These are phyloP conservation scores for Myiozetetes cayanensis DNA, from an alignment of 2,113 vertebrate genomes.

Conservation along the genomic window DNA sequence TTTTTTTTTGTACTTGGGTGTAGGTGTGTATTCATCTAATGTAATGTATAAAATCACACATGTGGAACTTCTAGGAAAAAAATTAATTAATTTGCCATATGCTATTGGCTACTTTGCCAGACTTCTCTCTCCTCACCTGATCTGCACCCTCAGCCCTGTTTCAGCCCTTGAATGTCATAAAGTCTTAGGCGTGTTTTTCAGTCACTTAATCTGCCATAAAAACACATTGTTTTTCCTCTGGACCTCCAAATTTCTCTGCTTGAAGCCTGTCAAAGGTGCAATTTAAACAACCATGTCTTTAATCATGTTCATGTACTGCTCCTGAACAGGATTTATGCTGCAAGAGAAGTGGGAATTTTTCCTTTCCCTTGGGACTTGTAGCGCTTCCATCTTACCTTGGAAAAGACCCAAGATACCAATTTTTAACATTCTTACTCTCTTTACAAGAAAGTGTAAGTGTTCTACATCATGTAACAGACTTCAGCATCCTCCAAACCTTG, in stretches of 20 bases:
- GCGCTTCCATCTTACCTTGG: constrained; percentile 14
- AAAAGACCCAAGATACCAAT: neutral
- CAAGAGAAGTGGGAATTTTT: neutral
- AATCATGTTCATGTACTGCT: neutral
- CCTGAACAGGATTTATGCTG: neutral
- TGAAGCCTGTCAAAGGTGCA: neutral
- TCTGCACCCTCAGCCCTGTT: neutral
- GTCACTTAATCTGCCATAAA: neutral
- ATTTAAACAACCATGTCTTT: neutral
- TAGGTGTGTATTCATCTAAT: neutral
- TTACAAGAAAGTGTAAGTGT: neutral
- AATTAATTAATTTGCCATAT: neutral
- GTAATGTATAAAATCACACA: neutral
- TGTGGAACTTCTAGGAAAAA: neutral
- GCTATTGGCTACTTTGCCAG: neutral
- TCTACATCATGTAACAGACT: neutral
- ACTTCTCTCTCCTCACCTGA: neutral
- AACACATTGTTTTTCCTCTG: neutral
- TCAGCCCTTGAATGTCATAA: neutral
- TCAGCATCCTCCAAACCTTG: neutral
- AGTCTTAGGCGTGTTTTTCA: neutral
- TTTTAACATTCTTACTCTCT: neutral
- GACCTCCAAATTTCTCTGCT: neutral
- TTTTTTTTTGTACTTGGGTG: neutral
- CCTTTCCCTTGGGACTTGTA: neutral